Conservation (phyloP, 2,888 invertebrate species). For the Hydrotaea diabolus region DNA sequence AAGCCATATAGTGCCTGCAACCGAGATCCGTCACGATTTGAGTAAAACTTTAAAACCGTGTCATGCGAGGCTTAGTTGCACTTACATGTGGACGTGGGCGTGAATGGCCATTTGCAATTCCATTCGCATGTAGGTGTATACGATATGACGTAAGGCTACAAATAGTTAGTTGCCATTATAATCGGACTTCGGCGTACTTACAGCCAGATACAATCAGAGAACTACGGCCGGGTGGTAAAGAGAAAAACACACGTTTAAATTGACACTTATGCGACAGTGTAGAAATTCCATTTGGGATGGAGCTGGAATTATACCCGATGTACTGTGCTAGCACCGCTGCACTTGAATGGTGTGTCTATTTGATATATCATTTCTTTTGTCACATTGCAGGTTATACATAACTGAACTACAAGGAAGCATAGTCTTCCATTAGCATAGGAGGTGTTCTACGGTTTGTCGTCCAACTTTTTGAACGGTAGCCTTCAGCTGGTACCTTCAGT, state of each 20-base stretch:
- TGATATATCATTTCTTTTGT: too few species aligned
- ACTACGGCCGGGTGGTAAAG: neutral
- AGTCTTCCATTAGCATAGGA: too few species aligned
- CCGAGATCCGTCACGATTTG: too few species aligned
- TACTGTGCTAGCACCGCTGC: neutral
- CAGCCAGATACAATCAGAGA: neutral
- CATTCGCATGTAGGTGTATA: neutral
- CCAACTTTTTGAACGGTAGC: too few species aligned
- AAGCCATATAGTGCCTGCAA: too few species aligned
- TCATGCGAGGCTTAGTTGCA: neutral
- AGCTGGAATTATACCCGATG: constrained; percentile 38
- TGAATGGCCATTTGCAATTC: neutral
- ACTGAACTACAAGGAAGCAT: too few species aligned
- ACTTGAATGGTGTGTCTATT: too few species aligned
- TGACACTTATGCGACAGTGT: constrained; percentile 65
- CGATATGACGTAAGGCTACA: constrained; percentile 8
- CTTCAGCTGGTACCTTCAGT: too few species aligned
- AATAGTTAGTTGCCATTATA: constrained; percentile 20
- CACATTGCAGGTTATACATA: too few species aligned
- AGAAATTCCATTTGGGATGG: constrained; percentile 52
- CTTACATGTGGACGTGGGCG: constrained; percentile 14
- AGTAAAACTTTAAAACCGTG: too few species aligned
- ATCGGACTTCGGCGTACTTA: neutral
- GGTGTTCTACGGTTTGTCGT: too few species aligned
- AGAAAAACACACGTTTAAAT: constrained; percentile 46